phyloP scores from a whole-genome alignment of 2,888 invertebrate species.

The Quadroppia sp. region DNA sequence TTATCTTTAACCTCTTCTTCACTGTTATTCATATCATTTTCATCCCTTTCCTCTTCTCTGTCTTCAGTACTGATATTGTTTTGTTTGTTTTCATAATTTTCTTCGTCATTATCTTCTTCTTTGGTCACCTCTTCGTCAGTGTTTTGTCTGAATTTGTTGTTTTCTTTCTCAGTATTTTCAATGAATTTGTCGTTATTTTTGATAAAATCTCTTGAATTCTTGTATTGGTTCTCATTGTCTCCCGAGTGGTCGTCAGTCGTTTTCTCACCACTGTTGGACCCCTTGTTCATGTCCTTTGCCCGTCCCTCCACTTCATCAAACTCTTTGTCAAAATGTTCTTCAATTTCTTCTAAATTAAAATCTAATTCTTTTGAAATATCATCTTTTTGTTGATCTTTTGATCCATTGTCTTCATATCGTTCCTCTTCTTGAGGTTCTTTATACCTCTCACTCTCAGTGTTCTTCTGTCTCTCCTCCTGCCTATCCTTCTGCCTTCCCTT shows the following conservation, averaged over 20 bases:
- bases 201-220: neutral
- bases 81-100: neutral
- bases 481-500: no score
- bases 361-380: constrained; percentile 13
- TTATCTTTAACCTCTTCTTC: neutral
- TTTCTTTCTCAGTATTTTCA: constrained; percentile 20
- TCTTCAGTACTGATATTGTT: neutral
- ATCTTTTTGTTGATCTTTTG: no score
- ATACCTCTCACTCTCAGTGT: no score
- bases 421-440: no score
- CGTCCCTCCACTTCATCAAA: neutral
- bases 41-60: constrained; percentile 11
- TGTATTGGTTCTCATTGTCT: neutral
- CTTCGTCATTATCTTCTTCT: neutral
- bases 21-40: neutral
- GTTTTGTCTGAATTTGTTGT: constrained; percentile 13
- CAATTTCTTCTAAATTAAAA: constrained; percentile 10
- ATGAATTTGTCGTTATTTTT: constrained; percentile 33
- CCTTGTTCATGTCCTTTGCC: constrained; percentile 14
- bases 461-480: no score
- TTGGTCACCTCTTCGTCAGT: constrained; percentile 17
- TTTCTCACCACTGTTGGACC: constrained; percentile 7
- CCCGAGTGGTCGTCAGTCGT: neutral
- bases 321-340: constrained; percentile 26
- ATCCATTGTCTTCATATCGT: no score